A percentile compares a stretch with the other conserved stretches of the same genome.
These are phyloP conservation scores for Pipistrellus pygmaeus DNA, from an alignment of 2,797 vertebrate genomes.

Conservation along the genomic window DNA sequence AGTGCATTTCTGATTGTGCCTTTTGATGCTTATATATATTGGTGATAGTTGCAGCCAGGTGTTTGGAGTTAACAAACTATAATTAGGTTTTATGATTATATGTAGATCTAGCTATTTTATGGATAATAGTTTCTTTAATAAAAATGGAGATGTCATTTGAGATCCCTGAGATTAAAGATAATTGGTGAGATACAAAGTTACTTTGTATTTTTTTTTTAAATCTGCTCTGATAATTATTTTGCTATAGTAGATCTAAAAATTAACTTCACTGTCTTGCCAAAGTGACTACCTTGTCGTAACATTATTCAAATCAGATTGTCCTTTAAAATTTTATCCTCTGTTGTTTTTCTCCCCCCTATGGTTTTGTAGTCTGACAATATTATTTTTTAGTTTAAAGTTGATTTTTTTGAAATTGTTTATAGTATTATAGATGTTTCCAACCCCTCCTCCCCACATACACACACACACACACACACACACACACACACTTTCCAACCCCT, in stretches of 20 bases:
- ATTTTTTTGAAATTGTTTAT: not conserved
- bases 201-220: slow-evolving; percentile 3
- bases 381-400: not conserved
- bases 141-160: slow-evolving; percentile 29
- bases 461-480: too few species aligned
- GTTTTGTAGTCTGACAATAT: not conserved
- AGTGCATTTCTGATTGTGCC: not conserved
- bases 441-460: too few species aligned
- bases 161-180: not conserved
- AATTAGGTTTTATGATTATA: slow-evolving; percentile 25
- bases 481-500: too few species aligned
- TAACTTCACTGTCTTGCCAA: not conserved
- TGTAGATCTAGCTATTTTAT: slow-evolving; percentile 36
- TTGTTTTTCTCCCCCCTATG: not conserved
- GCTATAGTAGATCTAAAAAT: not conserved
- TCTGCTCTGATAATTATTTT: slow-evolving; percentile 48
- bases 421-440: not conserved
- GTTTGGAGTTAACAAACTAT: slow-evolving; percentile 4
- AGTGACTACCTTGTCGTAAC: not conserved
- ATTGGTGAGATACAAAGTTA: not conserved
- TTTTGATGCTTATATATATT: not conserved
- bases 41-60: not conserved
- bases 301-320: not conserved
- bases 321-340: not conserved
- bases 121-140: not conserved